Base-by-base conservation (phyloP, 37 sponge, comb jelly and placozoan species). In the Tethya wilhelma region DNA sequence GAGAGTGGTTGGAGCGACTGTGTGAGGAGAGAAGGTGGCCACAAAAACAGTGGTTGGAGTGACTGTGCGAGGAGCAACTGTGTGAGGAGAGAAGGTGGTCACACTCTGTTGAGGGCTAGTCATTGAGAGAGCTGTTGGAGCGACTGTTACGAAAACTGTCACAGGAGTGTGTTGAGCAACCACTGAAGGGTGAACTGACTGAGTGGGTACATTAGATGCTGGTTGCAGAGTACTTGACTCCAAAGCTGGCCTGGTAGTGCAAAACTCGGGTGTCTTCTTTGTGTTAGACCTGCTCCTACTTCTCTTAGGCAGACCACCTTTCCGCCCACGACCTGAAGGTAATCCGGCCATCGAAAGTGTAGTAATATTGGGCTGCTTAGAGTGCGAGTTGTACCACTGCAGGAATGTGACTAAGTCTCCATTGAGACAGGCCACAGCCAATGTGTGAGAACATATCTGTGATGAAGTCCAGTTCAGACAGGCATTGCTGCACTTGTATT, bases 271-370 rank as follows among this genome's bases (percentile, higher is more conserved):
- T 1, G 44, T 20, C 1, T 4, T 23, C 44, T 1, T 17, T 39
- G 3, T 9, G 26, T 41, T 1, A 3, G n/a, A n/a, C n/a, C 29
- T 2, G 1, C 12, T 44, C 28, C 77, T 2, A 41, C 55, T 37
- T 37, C 81, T 37, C 38, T 80, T 80, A 1, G 81, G 60, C 42
- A 6, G 31, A 1, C 81, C 71, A 67, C 81, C 81, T 29, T 80
- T 80, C 12, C 56, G n/a, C 4, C 81, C 71, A 9, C 81, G 8
- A 14, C 71, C 71, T 19, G 4, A 29, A 31, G 71, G 70, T 32
- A 80, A 38, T 33, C 81, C 81, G 32, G 19, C 23, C 71, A 80
- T 69, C 22, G 71, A 71, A 2, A 80, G 31, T 0, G 57, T 32
- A 11, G 71, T 38, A 7, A 80, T 30, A 56, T 80, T 80, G n/a